These are phyloP conservation scores for Drosophila malerkotliana DNA, from an alignment of 1,140 invertebrate species.

Conservation along the genomic window DNA sequence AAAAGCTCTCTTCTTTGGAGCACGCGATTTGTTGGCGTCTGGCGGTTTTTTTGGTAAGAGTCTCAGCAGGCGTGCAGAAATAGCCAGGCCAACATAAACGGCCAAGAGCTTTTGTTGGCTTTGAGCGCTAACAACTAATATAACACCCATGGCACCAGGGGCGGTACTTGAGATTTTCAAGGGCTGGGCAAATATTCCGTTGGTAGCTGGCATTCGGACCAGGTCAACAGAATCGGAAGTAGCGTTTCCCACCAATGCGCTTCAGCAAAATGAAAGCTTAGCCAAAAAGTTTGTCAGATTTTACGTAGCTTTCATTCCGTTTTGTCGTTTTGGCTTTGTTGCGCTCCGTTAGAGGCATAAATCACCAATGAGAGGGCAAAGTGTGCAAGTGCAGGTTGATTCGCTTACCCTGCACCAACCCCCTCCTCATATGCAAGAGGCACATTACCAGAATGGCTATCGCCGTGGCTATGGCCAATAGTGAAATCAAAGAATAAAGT, in stretches of 20 bases:
- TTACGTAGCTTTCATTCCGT: constrained; percentile 1
- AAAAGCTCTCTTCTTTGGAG: constrained; percentile 10
- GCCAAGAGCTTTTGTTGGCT: constrained; percentile 34
- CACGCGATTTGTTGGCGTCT: constrained; percentile 55
- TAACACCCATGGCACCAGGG: constrained; percentile 13
- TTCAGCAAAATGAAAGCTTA: constrained; percentile 53
- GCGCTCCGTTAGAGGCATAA: constrained; percentile 48
- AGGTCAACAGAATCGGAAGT: constrained; percentile 56
- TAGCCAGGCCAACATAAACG: not conserved
- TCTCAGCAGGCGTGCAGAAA: constrained; percentile 55
- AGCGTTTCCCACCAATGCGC: not conserved
- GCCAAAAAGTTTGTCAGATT: constrained; percentile 30
- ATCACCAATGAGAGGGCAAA: constrained; percentile 51
- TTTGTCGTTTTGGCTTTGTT: constrained; percentile 24
- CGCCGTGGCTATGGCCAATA: constrained; percentile 40
- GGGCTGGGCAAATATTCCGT: constrained; percentile 74
- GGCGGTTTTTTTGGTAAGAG: constrained; percentile 73
- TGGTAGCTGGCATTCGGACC: constrained; percentile 68
- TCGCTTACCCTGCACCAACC: not conserved
- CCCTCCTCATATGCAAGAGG: constrained; percentile 28
- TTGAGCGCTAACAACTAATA: not conserved
- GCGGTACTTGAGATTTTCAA: constrained; percentile 38
- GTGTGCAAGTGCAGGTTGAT: constrained; percentile 52
- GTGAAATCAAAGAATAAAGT: constrained; percentile 79
- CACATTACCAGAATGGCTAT: constrained; percentile 44